Percentiles rank a stretch among this genome's conserved stretches.
Conservation (phyloP, 1,140 invertebrate genomes). For the Doryteuthis pealeii region DNA sequence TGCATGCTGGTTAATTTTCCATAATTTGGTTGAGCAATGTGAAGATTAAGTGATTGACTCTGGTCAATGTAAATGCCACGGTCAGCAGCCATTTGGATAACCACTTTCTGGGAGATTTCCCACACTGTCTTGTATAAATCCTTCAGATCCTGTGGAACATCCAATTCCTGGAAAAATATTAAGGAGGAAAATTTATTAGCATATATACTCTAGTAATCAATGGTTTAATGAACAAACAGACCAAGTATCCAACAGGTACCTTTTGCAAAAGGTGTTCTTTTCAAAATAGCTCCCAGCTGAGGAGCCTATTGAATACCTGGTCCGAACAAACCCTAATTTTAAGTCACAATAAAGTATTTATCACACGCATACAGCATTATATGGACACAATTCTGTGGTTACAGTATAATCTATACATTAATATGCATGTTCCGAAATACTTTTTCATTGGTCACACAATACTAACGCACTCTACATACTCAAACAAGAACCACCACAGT, state of each 20-base stretch:
- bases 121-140: constrained; percentile 96
- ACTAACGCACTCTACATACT: too few relatives aligned
- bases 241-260: neutral
- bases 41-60: constrained; percentile 95
- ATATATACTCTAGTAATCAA: neutral
- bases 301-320: too few relatives aligned
- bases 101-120: constrained; percentile 94
- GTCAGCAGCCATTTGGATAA: constrained; percentile 97
- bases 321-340: too few relatives aligned
- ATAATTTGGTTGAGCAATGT: constrained; percentile 92
- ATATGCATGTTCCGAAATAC: too few relatives aligned
- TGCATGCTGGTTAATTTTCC: constrained; percentile 96
- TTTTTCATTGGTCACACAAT: too few relatives aligned
- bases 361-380: too few relatives aligned
- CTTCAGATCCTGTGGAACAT: constrained; percentile 86
- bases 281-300: too few relatives aligned
- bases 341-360: too few relatives aligned
- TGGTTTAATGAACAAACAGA: neutral
- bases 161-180: constrained; percentile 70
- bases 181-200: constrained; percentile 14
- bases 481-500: too few relatives aligned
- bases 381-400: too few relatives aligned
- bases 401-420: too few relatives aligned
- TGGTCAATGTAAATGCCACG: constrained; percentile 98
- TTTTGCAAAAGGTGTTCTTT: too few relatives aligned